These are phyloP conservation scores for Mixornis gularis DNA, from an alignment of 2,113 vertebrate species.

Conservation along the genomic window DNA sequence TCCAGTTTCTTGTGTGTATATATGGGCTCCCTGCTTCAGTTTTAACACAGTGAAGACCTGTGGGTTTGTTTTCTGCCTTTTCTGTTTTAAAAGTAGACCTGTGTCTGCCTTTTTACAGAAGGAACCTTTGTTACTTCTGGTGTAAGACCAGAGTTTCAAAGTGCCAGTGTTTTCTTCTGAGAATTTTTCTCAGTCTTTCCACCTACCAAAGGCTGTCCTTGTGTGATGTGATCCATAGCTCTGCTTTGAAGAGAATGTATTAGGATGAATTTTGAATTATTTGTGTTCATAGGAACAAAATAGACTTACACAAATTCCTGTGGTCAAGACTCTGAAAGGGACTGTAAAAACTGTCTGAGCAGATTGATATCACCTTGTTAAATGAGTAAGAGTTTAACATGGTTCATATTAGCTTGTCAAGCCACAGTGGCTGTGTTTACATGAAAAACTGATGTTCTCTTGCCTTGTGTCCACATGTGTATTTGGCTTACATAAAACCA, in stretches of 20 bases:
- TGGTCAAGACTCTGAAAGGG: background rate
- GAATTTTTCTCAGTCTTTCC: background rate
- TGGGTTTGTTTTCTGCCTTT: background rate
- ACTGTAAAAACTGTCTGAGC: background rate
- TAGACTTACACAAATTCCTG: background rate
- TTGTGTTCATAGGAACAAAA: background rate
- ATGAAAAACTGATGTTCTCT: slow-evolving; percentile 30
- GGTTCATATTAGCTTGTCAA: slow-evolving; percentile 46
- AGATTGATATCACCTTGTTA: slow-evolving; percentile 17
- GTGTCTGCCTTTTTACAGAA: background rate
- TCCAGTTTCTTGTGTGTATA: background rate
- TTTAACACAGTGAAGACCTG: background rate
- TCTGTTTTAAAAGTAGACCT: background rate
- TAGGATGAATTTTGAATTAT: background rate
- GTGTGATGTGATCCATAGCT: background rate
- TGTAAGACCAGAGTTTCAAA: background rate
- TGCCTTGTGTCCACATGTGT: slow-evolving; percentile 30
- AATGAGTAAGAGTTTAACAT: background rate
- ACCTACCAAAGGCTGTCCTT: background rate
- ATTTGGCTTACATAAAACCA: slow-evolving; percentile 30
- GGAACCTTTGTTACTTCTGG: background rate
- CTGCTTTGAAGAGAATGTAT: background rate
- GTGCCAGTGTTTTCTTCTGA: background rate
- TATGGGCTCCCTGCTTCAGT: background rate
- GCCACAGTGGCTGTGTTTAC: slow-evolving; percentile 45